Evolutionary conservation across 1,140 invertebrate species (phyloP), one percentile per base, ranked within the genome.

Genomic region (Drosophila sturtevanti): DNA sequence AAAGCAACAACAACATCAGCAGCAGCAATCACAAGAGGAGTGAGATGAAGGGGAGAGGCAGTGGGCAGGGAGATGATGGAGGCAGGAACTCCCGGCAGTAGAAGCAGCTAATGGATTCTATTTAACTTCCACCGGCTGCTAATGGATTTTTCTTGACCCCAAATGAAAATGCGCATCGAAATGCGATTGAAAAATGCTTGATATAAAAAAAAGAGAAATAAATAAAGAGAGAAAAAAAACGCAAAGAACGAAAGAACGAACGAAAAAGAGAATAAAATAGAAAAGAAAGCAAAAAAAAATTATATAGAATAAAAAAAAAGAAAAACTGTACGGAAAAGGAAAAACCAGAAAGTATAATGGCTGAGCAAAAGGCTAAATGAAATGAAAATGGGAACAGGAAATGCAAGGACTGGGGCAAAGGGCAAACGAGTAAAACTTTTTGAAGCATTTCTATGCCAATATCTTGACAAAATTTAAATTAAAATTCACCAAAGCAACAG

Each of bases 91-190:
- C 35, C 58, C 65, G 72, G 76, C 69, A 79, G 61, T 27, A 54
- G 51, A 48, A 48, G 41, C 71, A 89, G 89, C 89, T 90, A 90
- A 90, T 90, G 89, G 89, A 90, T 90, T 90, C 89, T 90, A 89
- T 90, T 90, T 89, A 89, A 90, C 89, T 90, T 90, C 82, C 81
- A 90, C 78, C 62, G 84, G 90, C 89, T 90, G 84, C 85, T 90
- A 90, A 90, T 90, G 89, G 89, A 90, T 89, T 90, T 90, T 90
- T 90, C 89, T 90, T 90, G 89, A 90, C 89, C 89, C 89, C 89
- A 90, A 90, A 90, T 89, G 79, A 85, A 90, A 90, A 90, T 85
- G 84, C 84, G 84, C 84, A 89, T 89, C 84, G 84, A 89, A 89
- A 89, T 89, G 79, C 84, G 85, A 89, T 89, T 90, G 78, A 89